These are phyloP conservation scores for Girardinus metallicus DNA, from an alignment of 2,797 vertebrate species.

Conservation along the genomic window DNA sequence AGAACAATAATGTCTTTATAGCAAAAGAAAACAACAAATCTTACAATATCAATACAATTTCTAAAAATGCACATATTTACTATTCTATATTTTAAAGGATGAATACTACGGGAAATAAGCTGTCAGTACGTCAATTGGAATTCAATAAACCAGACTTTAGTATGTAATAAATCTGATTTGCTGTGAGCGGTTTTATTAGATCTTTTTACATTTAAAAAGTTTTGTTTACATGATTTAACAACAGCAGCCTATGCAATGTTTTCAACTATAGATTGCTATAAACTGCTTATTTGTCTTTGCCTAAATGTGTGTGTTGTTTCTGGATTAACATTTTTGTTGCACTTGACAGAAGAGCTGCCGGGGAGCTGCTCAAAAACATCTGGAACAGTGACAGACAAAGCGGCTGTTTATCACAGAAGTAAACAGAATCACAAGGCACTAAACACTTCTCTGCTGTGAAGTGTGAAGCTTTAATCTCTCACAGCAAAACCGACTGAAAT, in stretches of 20 bases:
- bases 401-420: constrained; percentile 64
- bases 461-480: constrained; percentile 48
- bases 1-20: background rate
- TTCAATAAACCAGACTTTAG: background rate
- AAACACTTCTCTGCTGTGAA: constrained; percentile 41
- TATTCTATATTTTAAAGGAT: background rate
- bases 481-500: constrained; percentile 43
- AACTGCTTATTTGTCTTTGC: constrained; percentile 26
- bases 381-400: constrained; percentile 66
- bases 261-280: background rate
- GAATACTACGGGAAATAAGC: background rate
- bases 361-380: constrained; percentile 63
- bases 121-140: background rate
- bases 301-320: constrained; percentile 46
- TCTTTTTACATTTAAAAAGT: background rate
- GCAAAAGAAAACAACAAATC: background rate
- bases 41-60: background rate
- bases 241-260: background rate
- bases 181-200: background rate
- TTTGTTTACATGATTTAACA: background rate
- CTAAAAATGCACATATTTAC: background rate
- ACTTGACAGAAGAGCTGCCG: constrained; percentile 63
- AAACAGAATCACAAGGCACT: constrained; percentile 57
- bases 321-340: constrained; percentile 46
- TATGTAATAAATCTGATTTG: background rate